A percentile compares a stretch with the other conserved stretches of the same genome.
phyloP scores from a whole-genome alignment of 2,888 invertebrate genomes.

The Xylota sylvarum region DNA sequence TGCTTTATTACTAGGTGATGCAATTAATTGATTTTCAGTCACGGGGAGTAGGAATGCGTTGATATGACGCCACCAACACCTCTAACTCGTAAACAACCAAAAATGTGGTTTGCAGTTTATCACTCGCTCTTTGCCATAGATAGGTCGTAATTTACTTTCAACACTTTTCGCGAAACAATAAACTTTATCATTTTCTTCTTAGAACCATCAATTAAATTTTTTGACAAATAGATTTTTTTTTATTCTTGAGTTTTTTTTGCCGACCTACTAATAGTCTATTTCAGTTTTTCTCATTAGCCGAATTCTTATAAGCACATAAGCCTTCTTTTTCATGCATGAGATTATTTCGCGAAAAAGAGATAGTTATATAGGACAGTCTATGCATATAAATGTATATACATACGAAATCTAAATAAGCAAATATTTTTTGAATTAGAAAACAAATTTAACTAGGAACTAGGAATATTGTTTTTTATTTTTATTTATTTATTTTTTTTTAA shows the following conservation, averaged over 20 bases:
- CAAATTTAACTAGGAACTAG: slow-evolving; percentile 45
- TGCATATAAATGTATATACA: not conserved
- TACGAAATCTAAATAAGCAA: slow-evolving; percentile 26
- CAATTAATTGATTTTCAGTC: slow-evolving; percentile 70
- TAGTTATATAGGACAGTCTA: slow-evolving; percentile 16
- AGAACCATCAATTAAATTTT: slow-evolving; percentile 42
- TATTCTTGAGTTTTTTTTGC: slow-evolving; percentile 9
- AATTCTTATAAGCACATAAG: slow-evolving; percentile 44
- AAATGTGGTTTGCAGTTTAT: slow-evolving; percentile 30
- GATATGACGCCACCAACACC: slow-evolving; percentile 43
- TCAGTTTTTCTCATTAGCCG: slow-evolving; percentile 50
- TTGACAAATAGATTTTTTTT: slow-evolving; percentile 37
- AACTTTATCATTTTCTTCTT: slow-evolving; percentile 23
- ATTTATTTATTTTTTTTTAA: too few relatives aligned
- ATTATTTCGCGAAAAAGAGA: slow-evolving; percentile 42
- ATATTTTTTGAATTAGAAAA: slow-evolving; percentile 31
- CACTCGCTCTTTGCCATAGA: slow-evolving; percentile 36
- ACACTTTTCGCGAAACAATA: slow-evolving; percentile 5
- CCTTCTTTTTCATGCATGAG: slow-evolving; percentile 18
- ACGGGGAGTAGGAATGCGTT: slow-evolving; percentile 29
- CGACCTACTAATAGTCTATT: slow-evolving; percentile 44
- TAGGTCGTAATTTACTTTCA: slow-evolving; percentile 16
- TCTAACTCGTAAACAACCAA: slow-evolving; percentile 18
- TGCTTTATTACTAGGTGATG: slow-evolving; percentile 53
- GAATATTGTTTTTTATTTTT: slow-evolving; percentile 8